Conservation (phyloP, 2,888 invertebrate genomes). For the Acrobasis repandana region DNA sequence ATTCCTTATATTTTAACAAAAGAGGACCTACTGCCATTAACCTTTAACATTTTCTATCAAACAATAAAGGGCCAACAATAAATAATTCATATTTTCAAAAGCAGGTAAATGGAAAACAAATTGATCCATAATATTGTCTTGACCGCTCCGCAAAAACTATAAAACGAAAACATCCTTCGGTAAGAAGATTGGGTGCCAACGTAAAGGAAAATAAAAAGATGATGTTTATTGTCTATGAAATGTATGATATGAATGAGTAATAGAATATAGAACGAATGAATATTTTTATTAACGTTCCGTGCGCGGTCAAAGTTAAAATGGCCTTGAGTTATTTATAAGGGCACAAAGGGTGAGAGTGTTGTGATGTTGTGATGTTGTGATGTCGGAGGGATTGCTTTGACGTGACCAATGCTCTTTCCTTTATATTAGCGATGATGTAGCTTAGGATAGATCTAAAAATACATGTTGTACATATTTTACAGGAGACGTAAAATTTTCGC, state of each 20-base stretch:
- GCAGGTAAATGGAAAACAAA: constrained; percentile 11
- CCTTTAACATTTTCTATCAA: not conserved
- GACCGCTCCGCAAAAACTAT: not conserved
- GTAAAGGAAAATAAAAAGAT: not conserved
- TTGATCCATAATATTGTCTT: constrained; percentile 3
- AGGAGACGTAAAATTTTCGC: not conserved
- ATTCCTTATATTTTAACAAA: not conserved
- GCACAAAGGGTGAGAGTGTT: constrained; percentile 7
- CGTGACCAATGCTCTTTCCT: constrained; percentile 8
- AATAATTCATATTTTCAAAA: constrained; percentile 12
- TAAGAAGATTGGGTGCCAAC: not conserved
- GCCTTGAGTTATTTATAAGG: constrained; percentile 14
- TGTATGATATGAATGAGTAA: not conserved
- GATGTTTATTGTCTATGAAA: not conserved
- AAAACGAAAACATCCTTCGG: constrained; percentile 4
- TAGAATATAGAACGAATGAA: not conserved
- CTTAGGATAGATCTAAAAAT: not conserved
- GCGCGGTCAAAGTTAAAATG: constrained; percentile 12
- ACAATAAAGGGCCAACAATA: not conserved
- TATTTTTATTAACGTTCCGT: constrained; percentile 7
- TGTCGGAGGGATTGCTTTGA: constrained; percentile 7
- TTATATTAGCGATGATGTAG: constrained; percentile 2
- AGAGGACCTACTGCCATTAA: not conserved
- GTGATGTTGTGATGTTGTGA: constrained; percentile 1
- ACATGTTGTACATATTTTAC: no score